These are phyloP conservation scores for Drosophila helvetica DNA, from an alignment of 2,888 invertebrate genomes.

Conservation along the genomic window DNA sequence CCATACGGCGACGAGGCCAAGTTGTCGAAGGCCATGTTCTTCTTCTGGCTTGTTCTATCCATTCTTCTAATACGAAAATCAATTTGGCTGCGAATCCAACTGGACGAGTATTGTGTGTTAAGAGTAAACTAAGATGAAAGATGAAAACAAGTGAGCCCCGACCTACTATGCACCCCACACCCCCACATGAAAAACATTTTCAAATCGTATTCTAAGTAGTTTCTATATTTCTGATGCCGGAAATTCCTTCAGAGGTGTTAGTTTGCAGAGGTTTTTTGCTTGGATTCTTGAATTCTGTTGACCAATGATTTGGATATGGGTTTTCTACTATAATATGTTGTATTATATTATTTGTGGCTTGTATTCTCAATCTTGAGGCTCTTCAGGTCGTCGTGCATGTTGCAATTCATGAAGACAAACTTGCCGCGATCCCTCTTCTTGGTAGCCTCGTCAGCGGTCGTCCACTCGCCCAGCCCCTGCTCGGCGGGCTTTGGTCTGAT, in stretches of 20 bases:
- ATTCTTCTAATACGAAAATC: background rate
- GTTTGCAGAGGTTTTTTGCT: no score
- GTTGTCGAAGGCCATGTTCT: no score
- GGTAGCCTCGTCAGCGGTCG: background rate
- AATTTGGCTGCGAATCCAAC: no score
- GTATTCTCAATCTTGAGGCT: slow-evolving; percentile 3
- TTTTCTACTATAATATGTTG: no score
- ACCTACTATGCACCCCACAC: background rate
- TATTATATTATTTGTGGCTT: background rate
- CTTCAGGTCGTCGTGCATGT: slow-evolving; percentile 18
- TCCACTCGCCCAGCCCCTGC: background rate
- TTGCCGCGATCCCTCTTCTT: background rate
- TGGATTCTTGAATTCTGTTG: background rate
- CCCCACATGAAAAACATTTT: background rate
- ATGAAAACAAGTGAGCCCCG: background rate
- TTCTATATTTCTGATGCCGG: no score
- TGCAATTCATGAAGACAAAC: slow-evolving; percentile 9
- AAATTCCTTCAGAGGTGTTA: no score
- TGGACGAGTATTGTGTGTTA: no score
- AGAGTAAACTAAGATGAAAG: background rate
- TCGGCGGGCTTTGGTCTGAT: background rate
- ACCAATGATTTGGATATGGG: background rate
- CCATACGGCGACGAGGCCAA: slow-evolving; percentile 22
- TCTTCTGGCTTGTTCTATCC: slow-evolving; percentile 6
- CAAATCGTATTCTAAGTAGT: no score